Percentiles rank a stretch among this genome's conserved stretches.
Conservation (phyloP, 1,140 invertebrate species). For the Apocrypta bakeri region DNA sequence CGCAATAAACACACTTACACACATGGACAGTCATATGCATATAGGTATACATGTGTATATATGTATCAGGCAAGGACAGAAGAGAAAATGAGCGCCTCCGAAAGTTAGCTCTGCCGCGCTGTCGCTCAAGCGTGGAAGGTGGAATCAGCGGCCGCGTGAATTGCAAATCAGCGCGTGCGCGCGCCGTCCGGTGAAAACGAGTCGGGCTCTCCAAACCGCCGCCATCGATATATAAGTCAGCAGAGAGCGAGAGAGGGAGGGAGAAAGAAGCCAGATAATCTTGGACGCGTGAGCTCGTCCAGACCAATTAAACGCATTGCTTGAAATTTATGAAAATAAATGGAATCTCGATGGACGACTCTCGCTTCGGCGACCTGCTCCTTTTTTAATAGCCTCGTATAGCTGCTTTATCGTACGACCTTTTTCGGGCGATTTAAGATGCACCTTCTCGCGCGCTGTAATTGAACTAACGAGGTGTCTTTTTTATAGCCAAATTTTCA, state of each 20-base stretch:
- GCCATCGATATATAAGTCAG: neutral
- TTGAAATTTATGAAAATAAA: slow-evolving; percentile 41
- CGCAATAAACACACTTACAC: neutral
- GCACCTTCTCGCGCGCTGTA: neutral
- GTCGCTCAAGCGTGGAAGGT: slow-evolving; percentile 22
- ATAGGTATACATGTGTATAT: neutral
- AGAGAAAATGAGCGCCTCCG: neutral
- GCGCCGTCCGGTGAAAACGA: neutral
- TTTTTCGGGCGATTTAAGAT: slow-evolving; percentile 26
- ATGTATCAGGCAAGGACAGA: neutral
- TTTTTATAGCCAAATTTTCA: slow-evolving; percentile 19
- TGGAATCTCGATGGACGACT: slow-evolving; percentile 1
- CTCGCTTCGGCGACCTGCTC: neutral
- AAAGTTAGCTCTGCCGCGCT: neutral
- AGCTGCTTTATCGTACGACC: neutral
- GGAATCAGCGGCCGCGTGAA: slow-evolving; percentile 17
- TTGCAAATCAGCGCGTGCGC: slow-evolving; percentile 7
- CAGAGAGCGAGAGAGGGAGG: neutral
- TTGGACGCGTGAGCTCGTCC: neutral
- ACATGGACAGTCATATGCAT: too few relatives aligned
- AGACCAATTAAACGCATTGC: slow-evolving; percentile 41
- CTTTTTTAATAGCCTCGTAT: neutral
- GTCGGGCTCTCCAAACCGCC: neutral
- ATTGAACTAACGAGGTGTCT: neutral
- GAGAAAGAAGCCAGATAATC: slow-evolving; percentile 13